These are phyloP conservation scores for Philonicus albiceps DNA, from an alignment of 2,888 invertebrate species.

Conservation along the genomic window DNA sequence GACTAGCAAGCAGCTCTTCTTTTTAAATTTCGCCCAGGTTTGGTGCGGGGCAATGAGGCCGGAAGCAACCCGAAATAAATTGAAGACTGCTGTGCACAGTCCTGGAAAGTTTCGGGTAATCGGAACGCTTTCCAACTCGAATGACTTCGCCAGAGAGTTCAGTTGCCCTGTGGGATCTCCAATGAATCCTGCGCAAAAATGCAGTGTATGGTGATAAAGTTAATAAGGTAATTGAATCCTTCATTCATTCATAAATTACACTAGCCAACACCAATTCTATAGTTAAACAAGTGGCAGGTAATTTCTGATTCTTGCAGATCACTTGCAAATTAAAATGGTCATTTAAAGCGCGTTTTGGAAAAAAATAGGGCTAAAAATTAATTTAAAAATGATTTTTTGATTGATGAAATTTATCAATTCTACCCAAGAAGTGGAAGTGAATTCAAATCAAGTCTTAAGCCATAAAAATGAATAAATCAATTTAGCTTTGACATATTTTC, in stretches of 20 bases:
- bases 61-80: slow-evolving; percentile 79
- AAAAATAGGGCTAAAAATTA: too few species aligned
- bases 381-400: too few species aligned
- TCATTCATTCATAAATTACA: background rate
- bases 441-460: too few species aligned
- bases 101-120: slow-evolving; percentile 83
- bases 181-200: slow-evolving; percentile 82
- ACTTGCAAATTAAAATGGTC: too few species aligned
- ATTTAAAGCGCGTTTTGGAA: too few species aligned
- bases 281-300: too few species aligned
- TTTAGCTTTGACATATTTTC: too few species aligned
- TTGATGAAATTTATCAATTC: too few species aligned
- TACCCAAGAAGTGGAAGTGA: too few species aligned
- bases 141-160: slow-evolving; percentile 78
- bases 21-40: slow-evolving; percentile 88
- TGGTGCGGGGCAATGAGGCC: slow-evolving; percentile 86
- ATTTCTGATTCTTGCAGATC: too few species aligned
- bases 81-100: slow-evolving; percentile 84
- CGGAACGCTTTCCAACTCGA: slow-evolving; percentile 79
- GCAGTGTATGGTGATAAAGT: slow-evolving; percentile 73
- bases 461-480: too few species aligned
- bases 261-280: too few species aligned
- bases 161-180: slow-evolving; percentile 74
- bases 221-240: background rate
- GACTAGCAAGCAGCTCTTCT: slow-evolving; percentile 84